These are phyloP conservation scores for Lithophane ornitopus DNA, from an alignment of 2,888 invertebrate genomes.

Conservation along the genomic window DNA sequence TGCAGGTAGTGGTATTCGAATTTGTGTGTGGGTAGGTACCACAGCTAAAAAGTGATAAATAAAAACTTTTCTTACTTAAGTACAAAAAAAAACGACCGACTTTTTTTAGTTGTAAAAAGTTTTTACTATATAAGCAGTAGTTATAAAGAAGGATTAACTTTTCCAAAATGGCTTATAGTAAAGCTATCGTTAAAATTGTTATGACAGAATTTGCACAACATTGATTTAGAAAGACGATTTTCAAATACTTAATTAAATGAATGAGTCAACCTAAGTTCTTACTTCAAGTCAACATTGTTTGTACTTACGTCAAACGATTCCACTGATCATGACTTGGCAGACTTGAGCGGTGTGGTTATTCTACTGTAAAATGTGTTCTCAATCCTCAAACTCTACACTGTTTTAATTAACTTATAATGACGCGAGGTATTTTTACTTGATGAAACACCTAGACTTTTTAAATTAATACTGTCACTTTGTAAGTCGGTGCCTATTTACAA, in stretches of 20 bases:
- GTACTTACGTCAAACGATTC: conserved; percentile 15
- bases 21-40: too few relatives aligned
- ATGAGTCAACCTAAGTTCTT: conserved; percentile 25
- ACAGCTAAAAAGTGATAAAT: too few relatives aligned
- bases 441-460: not conserved
- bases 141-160: too few relatives aligned
- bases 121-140: too few relatives aligned
- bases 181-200: not conserved
- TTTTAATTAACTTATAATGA: conserved; percentile 36
- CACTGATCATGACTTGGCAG: conserved; percentile 40
- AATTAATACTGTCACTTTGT: not conserved
- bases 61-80: too few relatives aligned
- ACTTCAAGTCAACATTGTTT: not conserved
- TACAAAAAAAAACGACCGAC: too few relatives aligned
- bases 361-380: conserved; percentile 44
- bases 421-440: not conserved
- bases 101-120: too few relatives aligned
- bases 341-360: conserved; percentile 24
- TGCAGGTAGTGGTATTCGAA: too few relatives aligned
- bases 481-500: not conserved
- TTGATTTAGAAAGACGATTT: not conserved
- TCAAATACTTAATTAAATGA: not conserved
- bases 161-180: not conserved
- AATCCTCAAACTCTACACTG: conserved; percentile 23
- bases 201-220: not conserved